Base-by-base conservation (phyloP, 2,888 invertebrate genomes). In the Callyntrura guangdongensis region DNA sequence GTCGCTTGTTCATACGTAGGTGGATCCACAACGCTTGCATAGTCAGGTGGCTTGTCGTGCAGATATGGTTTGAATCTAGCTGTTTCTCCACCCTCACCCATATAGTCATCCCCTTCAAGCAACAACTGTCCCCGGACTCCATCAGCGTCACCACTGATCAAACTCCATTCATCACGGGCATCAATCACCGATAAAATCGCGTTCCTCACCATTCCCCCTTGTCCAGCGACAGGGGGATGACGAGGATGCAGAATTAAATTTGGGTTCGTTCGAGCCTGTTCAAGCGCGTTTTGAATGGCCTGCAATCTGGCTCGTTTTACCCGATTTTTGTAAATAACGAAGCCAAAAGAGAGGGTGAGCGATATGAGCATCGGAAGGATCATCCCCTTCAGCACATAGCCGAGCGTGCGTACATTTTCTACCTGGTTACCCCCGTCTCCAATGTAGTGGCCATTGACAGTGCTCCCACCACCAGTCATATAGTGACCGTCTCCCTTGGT, bases 321-420 rank as follows among this genome's bases (percentile, higher is more conserved):
- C 17, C 86, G 83, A 53, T 87, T 92, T 81, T 91, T 92, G 79
- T 86, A 92, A 69, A 92, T 89, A 22, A 90, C n/a, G 77, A 91
- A 92, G 14, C 91, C 92, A 22, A 92, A 77, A 17, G 91, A 79
- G 4, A 86, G 85, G 0, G 86, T 86, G 47, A 92, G 61, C 1
- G 91, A 89, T 12, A 92, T 92, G 45, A 92, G 84, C 86, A 87
- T 84, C 8, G 92, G 92, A 14, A 92, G 79, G 25, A 92, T 86
- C 12, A 92, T 82, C 3, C 92, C 92, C 53, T 92, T 92, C 1
- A 92, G 49, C 17, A 91, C 91, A 69, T 89, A 92, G 9, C 87
- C 91, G 11, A 92, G 25, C 5, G 92, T 89, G 59, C 61, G 86
- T 20, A 83, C 84, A 17, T 53, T 77, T 14, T 86, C 61, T 1